phyloP scores from a whole-genome alignment of 1,140 invertebrate genomes.

The Monochamus saltuarius region DNA sequence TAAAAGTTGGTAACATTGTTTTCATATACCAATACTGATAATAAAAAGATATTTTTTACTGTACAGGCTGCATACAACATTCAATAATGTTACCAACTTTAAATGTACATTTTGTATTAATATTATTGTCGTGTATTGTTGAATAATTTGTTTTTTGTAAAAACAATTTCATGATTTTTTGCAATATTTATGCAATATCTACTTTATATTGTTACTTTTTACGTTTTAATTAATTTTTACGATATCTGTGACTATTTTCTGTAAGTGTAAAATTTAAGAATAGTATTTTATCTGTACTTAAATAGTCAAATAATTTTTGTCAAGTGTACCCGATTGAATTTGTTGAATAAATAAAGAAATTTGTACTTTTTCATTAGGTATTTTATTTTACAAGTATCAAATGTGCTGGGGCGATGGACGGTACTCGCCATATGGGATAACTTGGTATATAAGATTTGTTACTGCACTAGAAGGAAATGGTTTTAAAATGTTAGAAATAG shows the following conservation, averaged over 20 bases:
- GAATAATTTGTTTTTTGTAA: constrained; percentile 12
- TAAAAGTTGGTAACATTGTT: constrained; percentile 29
- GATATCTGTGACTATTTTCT: constrained; percentile 37
- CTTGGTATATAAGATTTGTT: too few species aligned
- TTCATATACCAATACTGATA: constrained; percentile 1
- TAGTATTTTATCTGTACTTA: constrained; percentile 33
- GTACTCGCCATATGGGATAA: too few species aligned
- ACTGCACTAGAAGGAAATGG: too few species aligned
- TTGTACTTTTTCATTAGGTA: constrained; percentile 30
- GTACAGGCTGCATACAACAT: constrained; percentile 1
- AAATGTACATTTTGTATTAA: constrained; percentile 2
- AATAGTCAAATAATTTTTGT: constrained; percentile 30
- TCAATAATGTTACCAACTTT: constrained; percentile 29
- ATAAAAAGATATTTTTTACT: constrained; percentile 16
- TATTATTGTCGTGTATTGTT: constrained; percentile 4
- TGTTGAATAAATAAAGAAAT: constrained; percentile 33
- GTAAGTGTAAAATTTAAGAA: constrained; percentile 32
- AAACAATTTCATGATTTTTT: constrained; percentile 20
- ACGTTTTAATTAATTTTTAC: constrained; percentile 36
- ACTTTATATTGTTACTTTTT: constrained; percentile 30
- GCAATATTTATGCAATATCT: constrained; percentile 23
- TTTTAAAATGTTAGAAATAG: too few species aligned
- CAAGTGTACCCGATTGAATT: constrained; percentile 26
- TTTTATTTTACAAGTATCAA: neutral
- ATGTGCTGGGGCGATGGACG: too few species aligned